Evolutionary conservation across 2,797 vertebrate species (phyloP).

Genomic region (Ficedula albicollis): DNA sequence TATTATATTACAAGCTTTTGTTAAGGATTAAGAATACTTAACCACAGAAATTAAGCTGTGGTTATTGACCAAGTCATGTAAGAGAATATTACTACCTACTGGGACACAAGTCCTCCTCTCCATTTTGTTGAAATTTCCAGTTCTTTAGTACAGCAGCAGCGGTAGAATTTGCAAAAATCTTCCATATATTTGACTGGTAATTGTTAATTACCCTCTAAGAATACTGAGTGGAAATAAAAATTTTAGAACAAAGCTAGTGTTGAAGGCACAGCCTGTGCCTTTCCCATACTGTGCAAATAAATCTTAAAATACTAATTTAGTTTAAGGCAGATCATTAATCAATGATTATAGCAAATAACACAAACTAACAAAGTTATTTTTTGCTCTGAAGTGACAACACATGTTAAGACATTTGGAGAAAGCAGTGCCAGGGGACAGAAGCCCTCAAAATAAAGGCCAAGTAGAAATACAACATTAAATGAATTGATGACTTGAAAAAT

Average conservation of each 20-base stretch:
- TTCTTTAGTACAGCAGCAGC: neutral
- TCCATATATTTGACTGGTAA: neutral
- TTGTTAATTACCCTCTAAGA: neutral
- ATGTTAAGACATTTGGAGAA: neutral
- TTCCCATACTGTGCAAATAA: neutral
- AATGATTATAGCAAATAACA: neutral
- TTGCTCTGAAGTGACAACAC: neutral
- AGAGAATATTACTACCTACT: neutral
- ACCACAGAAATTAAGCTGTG: neutral
- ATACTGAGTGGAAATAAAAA: neutral
- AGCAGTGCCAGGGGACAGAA: neutral
- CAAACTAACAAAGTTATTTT: neutral
- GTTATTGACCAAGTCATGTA: neutral
- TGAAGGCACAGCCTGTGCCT: neutral
- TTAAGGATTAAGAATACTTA: neutral
- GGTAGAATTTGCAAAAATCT: neutral
- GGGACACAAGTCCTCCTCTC: neutral
- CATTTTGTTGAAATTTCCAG: neutral
- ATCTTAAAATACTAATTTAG: neutral
- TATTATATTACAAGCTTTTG: neutral
- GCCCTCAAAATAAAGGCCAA: neutral
- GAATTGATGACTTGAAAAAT: conserved; percentile 7
- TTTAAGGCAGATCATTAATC: neutral
- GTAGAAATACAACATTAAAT: neutral
- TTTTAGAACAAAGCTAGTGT: neutral